phyloP scores from a whole-genome alignment of 2,113 vertebrate species.

The Phylloscopus trochilus region DNA sequence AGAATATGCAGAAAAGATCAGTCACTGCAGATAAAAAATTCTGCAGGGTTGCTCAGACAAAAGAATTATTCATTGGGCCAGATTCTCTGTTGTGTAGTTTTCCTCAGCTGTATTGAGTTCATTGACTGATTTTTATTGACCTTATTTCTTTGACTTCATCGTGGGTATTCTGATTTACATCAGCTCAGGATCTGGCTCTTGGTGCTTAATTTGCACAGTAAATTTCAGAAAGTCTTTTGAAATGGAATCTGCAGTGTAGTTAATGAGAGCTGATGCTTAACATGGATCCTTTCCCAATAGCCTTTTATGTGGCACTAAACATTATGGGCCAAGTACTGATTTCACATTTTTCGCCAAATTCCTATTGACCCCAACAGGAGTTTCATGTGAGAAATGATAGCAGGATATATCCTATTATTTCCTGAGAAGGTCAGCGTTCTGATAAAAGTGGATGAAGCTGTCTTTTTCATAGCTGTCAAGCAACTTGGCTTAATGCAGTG shows the following conservation, averaged over 20 bases:
- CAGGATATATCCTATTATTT: constrained; percentile 15
- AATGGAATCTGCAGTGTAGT: constrained; percentile 46
- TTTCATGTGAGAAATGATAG: constrained; percentile 17
- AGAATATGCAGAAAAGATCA: not conserved
- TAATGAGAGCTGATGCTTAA: constrained; percentile 49
- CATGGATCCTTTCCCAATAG: constrained; percentile 37
- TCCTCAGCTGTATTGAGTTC: constrained; percentile 4
- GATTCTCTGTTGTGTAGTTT: constrained; percentile 12
- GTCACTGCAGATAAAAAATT: constrained; percentile 12
- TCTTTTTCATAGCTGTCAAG: constrained; percentile 57
- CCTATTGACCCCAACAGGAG: constrained; percentile 34
- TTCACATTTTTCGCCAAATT: constrained; percentile 28
- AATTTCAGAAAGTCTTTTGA: constrained; percentile 50
- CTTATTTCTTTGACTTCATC: constrained; percentile 29
- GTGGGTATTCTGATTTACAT: not conserved
- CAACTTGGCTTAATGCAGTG: constrained; percentile 28
- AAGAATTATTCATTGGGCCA: constrained; percentile 27
- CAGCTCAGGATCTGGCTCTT: constrained; percentile 29
- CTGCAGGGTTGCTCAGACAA: not conserved
- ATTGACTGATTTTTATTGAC: constrained; percentile 40
- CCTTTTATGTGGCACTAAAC: constrained; percentile 6
- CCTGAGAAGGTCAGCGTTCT: constrained; percentile 40
- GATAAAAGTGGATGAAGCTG: constrained; percentile 42
- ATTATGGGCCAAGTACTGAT: constrained; percentile 39
- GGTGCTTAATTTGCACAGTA: constrained; percentile 19